Percentiles rank a stretch among this genome's conserved stretches.
Evolutionary conservation across 2,888 invertebrate genomes (phyloP).

Genomic region (Tenthredo livida): DNA sequence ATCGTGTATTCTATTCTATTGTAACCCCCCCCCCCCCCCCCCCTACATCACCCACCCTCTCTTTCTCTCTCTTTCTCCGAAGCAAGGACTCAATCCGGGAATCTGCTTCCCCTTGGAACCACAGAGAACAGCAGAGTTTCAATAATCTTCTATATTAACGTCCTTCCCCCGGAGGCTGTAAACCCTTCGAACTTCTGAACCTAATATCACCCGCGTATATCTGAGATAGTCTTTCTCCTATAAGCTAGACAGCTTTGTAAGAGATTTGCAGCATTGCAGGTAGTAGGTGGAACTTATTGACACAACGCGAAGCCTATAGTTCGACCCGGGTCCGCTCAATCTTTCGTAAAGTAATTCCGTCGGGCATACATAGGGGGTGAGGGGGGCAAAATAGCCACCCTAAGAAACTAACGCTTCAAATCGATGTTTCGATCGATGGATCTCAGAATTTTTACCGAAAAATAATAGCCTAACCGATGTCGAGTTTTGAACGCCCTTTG

Average conservation of each 20-base stretch:
- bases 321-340: neutral
- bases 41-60: too few species aligned
- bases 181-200: conserved; percentile 11
- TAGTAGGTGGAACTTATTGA: neutral
- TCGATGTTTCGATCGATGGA: too few species aligned
- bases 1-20: neutral
- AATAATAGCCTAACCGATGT: too few species aligned
- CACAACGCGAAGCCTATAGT: neutral
- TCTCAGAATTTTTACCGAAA: too few species aligned
- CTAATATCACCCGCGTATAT: neutral
- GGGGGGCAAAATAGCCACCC: too few species aligned
- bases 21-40: neutral
- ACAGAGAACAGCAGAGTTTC: neutral
- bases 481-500: too few species aligned
- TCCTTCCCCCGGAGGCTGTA: neutral
- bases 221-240: neutral
- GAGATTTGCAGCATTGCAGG: neutral
- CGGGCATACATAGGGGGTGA: too few species aligned
- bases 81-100: conserved; percentile 6
- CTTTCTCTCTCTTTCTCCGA: neutral
- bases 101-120: neutral
- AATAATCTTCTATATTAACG: conserved; percentile 26
- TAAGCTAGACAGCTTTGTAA: neutral
- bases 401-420: too few species aligned
- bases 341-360: neutral